phyloP scores from a whole-genome alignment of 2,888 invertebrate genomes.

The Dugesia japonica region DNA sequence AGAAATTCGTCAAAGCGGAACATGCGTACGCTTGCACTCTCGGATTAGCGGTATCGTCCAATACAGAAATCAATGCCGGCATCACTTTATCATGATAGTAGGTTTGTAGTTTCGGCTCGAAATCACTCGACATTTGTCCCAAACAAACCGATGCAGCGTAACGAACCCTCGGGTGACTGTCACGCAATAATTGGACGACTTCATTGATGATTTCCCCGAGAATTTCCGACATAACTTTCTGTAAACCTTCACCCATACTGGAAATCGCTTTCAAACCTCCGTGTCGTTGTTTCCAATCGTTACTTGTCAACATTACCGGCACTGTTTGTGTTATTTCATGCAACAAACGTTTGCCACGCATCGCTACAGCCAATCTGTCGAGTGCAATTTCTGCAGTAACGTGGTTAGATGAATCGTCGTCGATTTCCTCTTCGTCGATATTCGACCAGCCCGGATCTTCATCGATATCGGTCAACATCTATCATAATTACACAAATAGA shows the following conservation, averaged over 20 bases:
- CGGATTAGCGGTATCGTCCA: slow-evolving; percentile 77
- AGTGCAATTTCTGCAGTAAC: slow-evolving; percentile 87
- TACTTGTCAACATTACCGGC: slow-evolving; percentile 67
- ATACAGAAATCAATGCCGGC: slow-evolving; percentile 67
- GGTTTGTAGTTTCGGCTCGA: slow-evolving; percentile 85
- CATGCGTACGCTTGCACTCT: slow-evolving; percentile 73
- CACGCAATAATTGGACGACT: slow-evolving; percentile 36
- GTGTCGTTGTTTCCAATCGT: slow-evolving; percentile 56
- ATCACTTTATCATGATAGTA: slow-evolving; percentile 85
- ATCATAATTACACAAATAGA: no score
- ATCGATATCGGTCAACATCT: slow-evolving; percentile 47
- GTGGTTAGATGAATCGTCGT: slow-evolving; percentile 53
- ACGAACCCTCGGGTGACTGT: slow-evolving; percentile 70
- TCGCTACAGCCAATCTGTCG: slow-evolving; percentile 86
- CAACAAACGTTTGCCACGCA: slow-evolving; percentile 79
- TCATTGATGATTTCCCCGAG: slow-evolving; percentile 65
- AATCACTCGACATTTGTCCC: slow-evolving; percentile 96
- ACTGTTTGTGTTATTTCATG: slow-evolving; percentile 70
- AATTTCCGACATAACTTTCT: slow-evolving; percentile 87
- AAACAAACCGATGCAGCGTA: slow-evolving; percentile 96
- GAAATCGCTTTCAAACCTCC: slow-evolving; percentile 96
- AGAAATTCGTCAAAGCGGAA: slow-evolving; percentile 93
- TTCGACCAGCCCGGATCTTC: slow-evolving; percentile 59
- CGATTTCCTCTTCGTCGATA: slow-evolving; percentile 57
- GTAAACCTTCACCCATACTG: slow-evolving; percentile 92